Conservation (phyloP, 53 echinoderm and acorn worm species). For the Holothuria leucospilota region DNA sequence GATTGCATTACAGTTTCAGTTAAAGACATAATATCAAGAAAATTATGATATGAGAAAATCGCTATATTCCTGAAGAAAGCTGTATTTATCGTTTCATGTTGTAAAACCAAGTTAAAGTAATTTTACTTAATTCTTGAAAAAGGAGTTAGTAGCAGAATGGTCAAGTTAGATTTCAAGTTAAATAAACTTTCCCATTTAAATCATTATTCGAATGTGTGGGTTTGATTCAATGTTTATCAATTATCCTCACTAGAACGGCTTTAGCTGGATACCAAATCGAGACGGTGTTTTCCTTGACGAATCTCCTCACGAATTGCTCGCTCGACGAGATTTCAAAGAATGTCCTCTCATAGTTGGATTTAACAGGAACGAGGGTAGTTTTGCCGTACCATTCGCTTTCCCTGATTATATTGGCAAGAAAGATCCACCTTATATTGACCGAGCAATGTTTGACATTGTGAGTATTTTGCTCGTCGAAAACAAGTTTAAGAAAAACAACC, state of each 20-base stretch:
- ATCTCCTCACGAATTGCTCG: conserved; percentile 25
- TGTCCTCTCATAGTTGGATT: conserved; percentile 27
- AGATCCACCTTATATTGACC: neutral
- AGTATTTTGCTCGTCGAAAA: neutral
- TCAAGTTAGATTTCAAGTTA: too few relatives aligned
- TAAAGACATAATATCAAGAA: too few relatives aligned
- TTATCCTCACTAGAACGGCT: neutral
- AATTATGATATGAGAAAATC: too few relatives aligned
- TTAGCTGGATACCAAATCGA: conserved; percentile 17
- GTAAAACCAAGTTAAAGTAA: too few relatives aligned
- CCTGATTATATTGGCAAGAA: neutral
- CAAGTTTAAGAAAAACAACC: too few relatives aligned
- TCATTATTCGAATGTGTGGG: too few relatives aligned
- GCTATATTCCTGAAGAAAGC: too few relatives aligned
- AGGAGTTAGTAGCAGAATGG: too few relatives aligned
- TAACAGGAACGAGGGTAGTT: conserved; percentile 10
- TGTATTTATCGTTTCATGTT: too few relatives aligned
- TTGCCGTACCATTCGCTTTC: neutral
- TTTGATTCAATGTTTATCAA: neutral
- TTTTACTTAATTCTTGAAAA: too few relatives aligned
- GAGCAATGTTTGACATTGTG: neutral
- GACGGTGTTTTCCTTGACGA: conserved; percentile 32
- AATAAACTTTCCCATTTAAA: too few relatives aligned
- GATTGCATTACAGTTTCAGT: too few relatives aligned
- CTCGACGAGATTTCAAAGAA: conserved; percentile 25